A percentile compares a stretch with the other conserved stretches of the same genome.
These are phyloP conservation scores for Aphidius colemani DNA, from an alignment of 2,888 invertebrate genomes.

Conservation along the genomic window DNA sequence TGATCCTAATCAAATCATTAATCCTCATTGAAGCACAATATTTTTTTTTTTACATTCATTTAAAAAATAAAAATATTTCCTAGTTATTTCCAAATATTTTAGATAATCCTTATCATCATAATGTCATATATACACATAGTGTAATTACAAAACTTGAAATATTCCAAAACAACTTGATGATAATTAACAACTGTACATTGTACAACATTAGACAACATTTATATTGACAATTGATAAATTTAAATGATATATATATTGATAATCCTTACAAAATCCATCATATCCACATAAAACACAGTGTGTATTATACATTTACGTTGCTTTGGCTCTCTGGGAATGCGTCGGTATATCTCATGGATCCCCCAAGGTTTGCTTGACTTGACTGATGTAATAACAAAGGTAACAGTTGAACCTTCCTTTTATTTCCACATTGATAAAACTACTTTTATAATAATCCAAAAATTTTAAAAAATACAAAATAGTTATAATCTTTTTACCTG, in stretches of 20 bases:
- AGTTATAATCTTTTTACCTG: constrained; percentile 28
- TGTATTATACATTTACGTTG: constrained; percentile 61
- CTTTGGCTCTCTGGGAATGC: constrained; percentile 68
- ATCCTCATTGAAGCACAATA: not conserved
- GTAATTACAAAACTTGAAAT: not conserved
- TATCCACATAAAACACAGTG: constrained; percentile 50
- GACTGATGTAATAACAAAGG: constrained; percentile 50
- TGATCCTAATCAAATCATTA: not conserved
- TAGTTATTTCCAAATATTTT: too few species aligned
- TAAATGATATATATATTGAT: not conserved
- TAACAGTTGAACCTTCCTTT: constrained; percentile 33
- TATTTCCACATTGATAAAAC: constrained; percentile 27
- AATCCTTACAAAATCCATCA: constrained; percentile 17
- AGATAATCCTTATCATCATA: too few species aligned
- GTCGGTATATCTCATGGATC: constrained; percentile 61
- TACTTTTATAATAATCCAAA: constrained; percentile 20
- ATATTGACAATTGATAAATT: too few species aligned
- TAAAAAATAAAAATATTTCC: too few species aligned
- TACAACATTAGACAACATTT: not conserved
- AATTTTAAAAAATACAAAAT: constrained; percentile 15
- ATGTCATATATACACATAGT: not conserved
- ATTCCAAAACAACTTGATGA: not conserved
- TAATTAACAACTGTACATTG: constrained; percentile 1
- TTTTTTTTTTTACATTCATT: not conserved
- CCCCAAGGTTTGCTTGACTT: constrained; percentile 63